Evolutionary conservation across 1,140 invertebrate species (phyloP).

Genomic region (fruit fly (Drosophila melanogaster)): DNA sequence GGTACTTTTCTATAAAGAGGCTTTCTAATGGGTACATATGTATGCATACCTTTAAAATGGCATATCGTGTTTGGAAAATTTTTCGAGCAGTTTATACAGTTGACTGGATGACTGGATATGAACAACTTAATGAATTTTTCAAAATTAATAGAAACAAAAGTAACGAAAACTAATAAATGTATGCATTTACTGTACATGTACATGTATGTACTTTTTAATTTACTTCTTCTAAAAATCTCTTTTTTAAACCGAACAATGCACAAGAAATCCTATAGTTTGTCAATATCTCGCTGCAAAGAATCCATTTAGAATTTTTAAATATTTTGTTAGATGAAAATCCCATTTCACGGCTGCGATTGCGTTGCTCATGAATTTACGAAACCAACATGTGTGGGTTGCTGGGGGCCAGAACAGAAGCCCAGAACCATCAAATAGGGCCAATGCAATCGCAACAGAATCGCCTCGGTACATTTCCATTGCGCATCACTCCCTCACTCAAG

Average conservation of each 20-base stretch:
- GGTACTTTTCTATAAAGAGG: not conserved
- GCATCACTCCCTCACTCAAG: conserved; percentile 43
- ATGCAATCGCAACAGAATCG: conserved; percentile 25
- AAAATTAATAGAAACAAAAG: too few relatives aligned
- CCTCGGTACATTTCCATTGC: conserved; percentile 35
- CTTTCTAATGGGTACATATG: not conserved
- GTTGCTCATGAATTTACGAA: conserved; percentile 38
- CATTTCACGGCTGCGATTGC: conserved; percentile 19
- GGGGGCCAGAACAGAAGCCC: not conserved
- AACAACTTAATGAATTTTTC: too few relatives aligned
- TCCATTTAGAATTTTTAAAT: not conserved
- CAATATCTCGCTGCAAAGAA: not conserved
- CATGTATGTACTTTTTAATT: too few relatives aligned
- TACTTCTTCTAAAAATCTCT: too few relatives aligned
- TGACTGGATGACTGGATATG: too few relatives aligned
- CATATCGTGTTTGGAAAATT: not conserved
- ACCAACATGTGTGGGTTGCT: conserved; percentile 14
- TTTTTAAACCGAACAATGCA: too few relatives aligned
- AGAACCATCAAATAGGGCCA: conserved; percentile 5
- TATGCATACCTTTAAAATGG: not conserved
- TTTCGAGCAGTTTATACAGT: too few relatives aligned
- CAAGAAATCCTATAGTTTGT: not conserved
- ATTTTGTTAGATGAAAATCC: conserved; percentile 19
- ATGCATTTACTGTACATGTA: too few relatives aligned
- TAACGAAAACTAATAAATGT: too few relatives aligned